Percentiles rank a stretch among this genome's conserved stretches.
Evolutionary conservation across 1,140 invertebrate species (phyloP).

Genomic region (Daktulosphaira vitifoliae): DNA sequence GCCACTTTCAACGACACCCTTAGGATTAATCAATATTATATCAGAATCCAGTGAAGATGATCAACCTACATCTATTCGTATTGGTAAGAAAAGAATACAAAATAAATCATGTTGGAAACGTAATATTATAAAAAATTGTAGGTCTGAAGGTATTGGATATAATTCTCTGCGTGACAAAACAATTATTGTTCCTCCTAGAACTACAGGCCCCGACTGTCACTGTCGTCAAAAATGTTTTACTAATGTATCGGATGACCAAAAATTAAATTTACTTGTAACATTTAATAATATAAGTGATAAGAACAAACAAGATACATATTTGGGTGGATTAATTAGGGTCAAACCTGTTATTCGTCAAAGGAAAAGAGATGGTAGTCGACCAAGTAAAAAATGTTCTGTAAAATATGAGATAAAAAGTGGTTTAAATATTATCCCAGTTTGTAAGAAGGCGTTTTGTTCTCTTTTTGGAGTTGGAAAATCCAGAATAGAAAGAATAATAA

Average conservation of each 20-base stretch:
- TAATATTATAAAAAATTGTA: background rate
- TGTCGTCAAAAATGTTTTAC: constrained; percentile 1
- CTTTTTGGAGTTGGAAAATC: background rate
- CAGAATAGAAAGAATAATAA: background rate
- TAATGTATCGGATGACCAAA: background rate
- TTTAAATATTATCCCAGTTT: background rate
- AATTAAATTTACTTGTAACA: background rate
- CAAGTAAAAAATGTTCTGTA: constrained; percentile 5
- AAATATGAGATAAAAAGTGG: background rate
- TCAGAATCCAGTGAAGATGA: background rate
- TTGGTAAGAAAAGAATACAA: background rate
- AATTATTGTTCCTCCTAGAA: background rate
- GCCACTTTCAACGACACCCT: background rate
- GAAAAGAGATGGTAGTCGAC: background rate
- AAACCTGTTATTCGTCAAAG: background rate
- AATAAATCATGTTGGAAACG: no score
- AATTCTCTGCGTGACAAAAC: constrained; percentile 5
- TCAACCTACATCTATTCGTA: background rate
- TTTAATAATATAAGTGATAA: background rate
- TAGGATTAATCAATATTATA: background rate
- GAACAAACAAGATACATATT: background rate
- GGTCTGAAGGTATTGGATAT: background rate
- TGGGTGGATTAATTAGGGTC: background rate
- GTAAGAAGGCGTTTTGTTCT: background rate
- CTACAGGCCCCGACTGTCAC: background rate